A percentile compares a stretch with the other conserved stretches of the same genome.
phyloP scores from a whole-genome alignment of 2,113 vertebrate genomes.

The Melierax canorus region DNA sequence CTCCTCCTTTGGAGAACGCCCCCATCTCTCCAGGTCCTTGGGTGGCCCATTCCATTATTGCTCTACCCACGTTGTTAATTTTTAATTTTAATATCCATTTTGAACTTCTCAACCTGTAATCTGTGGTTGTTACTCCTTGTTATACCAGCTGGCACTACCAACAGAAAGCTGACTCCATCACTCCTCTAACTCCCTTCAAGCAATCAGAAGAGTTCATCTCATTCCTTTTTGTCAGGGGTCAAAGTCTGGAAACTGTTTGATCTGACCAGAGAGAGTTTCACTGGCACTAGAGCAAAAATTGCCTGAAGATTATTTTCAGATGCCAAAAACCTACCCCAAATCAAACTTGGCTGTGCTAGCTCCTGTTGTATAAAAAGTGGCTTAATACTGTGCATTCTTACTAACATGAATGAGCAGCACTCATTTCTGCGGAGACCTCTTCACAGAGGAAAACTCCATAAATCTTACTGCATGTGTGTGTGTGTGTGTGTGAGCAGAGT shows the following conservation, averaged over 20 bases:
- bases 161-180: background rate
- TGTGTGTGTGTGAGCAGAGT: background rate
- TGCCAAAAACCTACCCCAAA: background rate
- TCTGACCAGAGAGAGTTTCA: background rate
- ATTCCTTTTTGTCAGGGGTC: background rate
- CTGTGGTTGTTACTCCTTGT: background rate
- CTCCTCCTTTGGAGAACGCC: background rate
- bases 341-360: background rate
- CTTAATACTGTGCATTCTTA: background rate
- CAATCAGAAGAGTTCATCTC: background rate
- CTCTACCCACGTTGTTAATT: background rate
- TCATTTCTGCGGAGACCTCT: background rate
- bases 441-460: background rate
- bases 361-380: background rate
- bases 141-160: background rate
- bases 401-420: background rate
- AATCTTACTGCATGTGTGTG: background rate
- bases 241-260: background rate
- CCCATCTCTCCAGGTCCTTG: background rate
- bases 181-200: background rate
- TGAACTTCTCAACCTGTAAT: background rate
- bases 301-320: background rate
- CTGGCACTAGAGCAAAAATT: background rate
- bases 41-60: background rate
- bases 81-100: background rate